These are phyloP conservation scores for Caenorhabditis doughertyi DNA, from an alignment of 2,888 invertebrate genomes.

Conservation along the genomic window DNA sequence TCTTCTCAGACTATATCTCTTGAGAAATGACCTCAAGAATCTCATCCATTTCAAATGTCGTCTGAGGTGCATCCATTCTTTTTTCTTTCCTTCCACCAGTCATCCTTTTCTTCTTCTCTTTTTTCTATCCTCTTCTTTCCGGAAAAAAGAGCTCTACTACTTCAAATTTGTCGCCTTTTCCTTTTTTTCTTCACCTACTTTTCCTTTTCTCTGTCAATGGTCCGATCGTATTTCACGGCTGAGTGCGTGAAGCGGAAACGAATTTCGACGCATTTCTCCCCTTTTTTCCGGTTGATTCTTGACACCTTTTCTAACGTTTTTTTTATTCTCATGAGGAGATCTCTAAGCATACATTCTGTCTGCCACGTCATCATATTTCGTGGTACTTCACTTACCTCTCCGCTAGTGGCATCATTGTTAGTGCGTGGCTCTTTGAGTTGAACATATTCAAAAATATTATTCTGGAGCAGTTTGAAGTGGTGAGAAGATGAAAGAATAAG, in stretches of 20 bases:
- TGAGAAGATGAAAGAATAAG: conserved; percentile 14
- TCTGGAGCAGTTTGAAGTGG: conserved; percentile 37
- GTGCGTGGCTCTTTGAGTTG: conserved; percentile 71
- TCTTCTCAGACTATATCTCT: conserved; percentile 21
- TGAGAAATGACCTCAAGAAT: conserved; percentile 58
- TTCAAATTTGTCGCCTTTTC: conserved; percentile 51
- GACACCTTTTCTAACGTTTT: conserved; percentile 37
- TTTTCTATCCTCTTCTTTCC: conserved; percentile 33
- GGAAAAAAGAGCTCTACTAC: conserved; percentile 34
- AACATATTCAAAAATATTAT: conserved; percentile 72
- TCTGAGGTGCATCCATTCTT: conserved; percentile 51
- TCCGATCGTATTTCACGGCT: conserved; percentile 63
- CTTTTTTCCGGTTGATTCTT: conserved; percentile 28
- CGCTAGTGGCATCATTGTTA: conserved; percentile 69
- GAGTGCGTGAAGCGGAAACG: conserved; percentile 62
- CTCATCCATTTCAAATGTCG: conserved; percentile 68
- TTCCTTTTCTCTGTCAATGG: conserved; percentile 1
- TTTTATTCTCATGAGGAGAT: background rate
- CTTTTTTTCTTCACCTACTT: conserved; percentile 31
- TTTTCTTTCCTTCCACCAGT: conserved; percentile 12
- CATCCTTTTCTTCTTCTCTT: conserved; percentile 24
- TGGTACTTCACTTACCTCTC: conserved; percentile 62
- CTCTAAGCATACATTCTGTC: background rate
- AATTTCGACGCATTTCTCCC: conserved; percentile 41
- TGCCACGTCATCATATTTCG: conserved; percentile 22